Percentiles rank a stretch among this genome's conserved stretches.
Conservation (phyloP, 2,888 invertebrate species). For the Sarcophaga carnaria region DNA sequence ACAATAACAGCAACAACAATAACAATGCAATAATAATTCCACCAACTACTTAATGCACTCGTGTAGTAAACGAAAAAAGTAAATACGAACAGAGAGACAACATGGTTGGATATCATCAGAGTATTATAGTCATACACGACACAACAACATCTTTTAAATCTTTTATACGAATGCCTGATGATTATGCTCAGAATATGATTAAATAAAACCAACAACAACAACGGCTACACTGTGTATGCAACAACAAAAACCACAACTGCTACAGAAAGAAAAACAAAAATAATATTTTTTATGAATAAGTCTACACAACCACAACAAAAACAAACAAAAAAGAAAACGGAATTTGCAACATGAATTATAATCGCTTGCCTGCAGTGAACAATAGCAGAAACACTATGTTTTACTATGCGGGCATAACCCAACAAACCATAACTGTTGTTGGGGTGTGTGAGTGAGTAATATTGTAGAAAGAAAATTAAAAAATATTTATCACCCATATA, state of each 20-base stretch:
- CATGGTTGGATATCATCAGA: neutral
- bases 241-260: slow-evolving; percentile 3
- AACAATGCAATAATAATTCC: neutral
- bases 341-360: slow-evolving; percentile 61
- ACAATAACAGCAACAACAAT: neutral
- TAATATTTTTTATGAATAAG: slow-evolving; percentile 4
- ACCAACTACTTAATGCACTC: neutral
- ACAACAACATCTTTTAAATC: slow-evolving; percentile 38
- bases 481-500: slow-evolving; percentile 55
- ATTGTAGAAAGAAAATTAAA: slow-evolving; percentile 7
- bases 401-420: slow-evolving; percentile 59
- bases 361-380: slow-evolving; percentile 49
- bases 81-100: neutral
- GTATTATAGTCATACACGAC: neutral
- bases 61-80: neutral
- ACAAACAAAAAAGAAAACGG: neutral
- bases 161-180: slow-evolving; percentile 45
- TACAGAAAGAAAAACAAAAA: neutral
- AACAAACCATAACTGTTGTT: slow-evolving; percentile 22
- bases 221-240: too few relatives aligned
- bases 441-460: neutral
- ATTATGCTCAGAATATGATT: slow-evolving; percentile 54
- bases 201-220: slow-evolving; percentile 37
- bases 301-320: slow-evolving; percentile 4
- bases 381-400: slow-evolving; percentile 33